Evolutionary conservation across 2,888 invertebrate species (phyloP).

Genomic region (Cordilura impudica): DNA sequence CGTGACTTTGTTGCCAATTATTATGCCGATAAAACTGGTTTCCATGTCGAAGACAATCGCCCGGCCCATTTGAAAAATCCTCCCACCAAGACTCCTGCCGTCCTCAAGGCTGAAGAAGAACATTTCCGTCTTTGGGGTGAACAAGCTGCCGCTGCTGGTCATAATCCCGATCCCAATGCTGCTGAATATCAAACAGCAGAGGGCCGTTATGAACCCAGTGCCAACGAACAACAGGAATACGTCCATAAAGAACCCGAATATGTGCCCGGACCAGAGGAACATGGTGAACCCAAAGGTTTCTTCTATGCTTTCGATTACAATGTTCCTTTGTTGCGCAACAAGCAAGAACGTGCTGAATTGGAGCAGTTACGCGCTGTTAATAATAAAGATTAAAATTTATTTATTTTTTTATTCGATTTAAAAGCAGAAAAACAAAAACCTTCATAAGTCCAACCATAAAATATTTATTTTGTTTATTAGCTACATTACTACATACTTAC

Average conservation of each 20-base stretch:
- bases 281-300: conserved; percentile 84
- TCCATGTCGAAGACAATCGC: conserved; percentile 87
- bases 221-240: conserved; percentile 72
- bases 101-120: conserved; percentile 83
- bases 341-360: conserved; percentile 74
- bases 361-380: conserved; percentile 73
- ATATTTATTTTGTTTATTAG: conserved; percentile 35
- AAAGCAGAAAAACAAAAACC: not conserved
- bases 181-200: conserved; percentile 72
- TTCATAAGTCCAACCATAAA: conserved; percentile 25
- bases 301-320: conserved; percentile 86
- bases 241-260: conserved; percentile 74
- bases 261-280: conserved; percentile 78
- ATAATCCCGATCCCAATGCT: conserved; percentile 78
- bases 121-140: conserved; percentile 85
- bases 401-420: too few relatives aligned
- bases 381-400: conserved; percentile 69
- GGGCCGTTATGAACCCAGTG: conserved; percentile 71
- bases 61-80: conserved; percentile 82
- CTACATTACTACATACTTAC: not conserved
- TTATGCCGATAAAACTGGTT: conserved; percentile 87
- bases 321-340: conserved; percentile 78
- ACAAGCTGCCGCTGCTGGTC: conserved; percentile 80
- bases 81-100: conserved; percentile 84
- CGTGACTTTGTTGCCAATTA: conserved; percentile 79